Base-by-base conservation (phyloP, 2,888 invertebrate genomes). In the Pristionchus exspectatus region DNA sequence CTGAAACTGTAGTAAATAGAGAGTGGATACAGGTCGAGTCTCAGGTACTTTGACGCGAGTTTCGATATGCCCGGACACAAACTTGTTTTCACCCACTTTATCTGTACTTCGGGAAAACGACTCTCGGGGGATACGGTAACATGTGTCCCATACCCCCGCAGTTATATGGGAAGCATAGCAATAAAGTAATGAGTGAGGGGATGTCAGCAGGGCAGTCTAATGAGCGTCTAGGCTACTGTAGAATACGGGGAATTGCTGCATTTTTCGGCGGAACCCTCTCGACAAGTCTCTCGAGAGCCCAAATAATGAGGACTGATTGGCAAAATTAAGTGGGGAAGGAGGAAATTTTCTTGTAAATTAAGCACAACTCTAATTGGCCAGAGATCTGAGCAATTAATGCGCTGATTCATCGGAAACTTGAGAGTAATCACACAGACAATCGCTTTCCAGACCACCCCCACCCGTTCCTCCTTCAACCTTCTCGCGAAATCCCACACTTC, bases 401-500 rank as follows among this genome's bases (percentile, higher is more conserved):
- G 44, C 44, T 63, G 24, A 63, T 24, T 63, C 63, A 56, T 21
- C 5, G 18, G 18, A 56, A 56, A 50, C 44, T 50, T 50, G 56
- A 10, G 59, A 59, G 5, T 63, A 24, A 24, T 21, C 24, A 59
- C 24, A 24, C 14, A 72, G 4, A 72, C 69, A 72, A 33, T 30
- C 27, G 16, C 38, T 16, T 81, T 87, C 10, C 38, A 87, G 87
- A 38, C 87, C 87, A n/a, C 87, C 87, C 27, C 87, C 87, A 7
- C n/a, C 66, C 87, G 5, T 74, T 56, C 87, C 87, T 88, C 87
- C 87, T 0, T 14, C 33, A 7, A 12, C 33, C 0, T 88, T 88
- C 74, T 74, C 87, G 12, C 54, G 74, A 72, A 88, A 87, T 38
- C 87, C 66, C 16, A 44, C 87, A 18, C 50, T 87, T 3, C n/a